phyloP scores from a whole-genome alignment of 2,797 vertebrate species.

The Myiotriccus ornatus region DNA sequence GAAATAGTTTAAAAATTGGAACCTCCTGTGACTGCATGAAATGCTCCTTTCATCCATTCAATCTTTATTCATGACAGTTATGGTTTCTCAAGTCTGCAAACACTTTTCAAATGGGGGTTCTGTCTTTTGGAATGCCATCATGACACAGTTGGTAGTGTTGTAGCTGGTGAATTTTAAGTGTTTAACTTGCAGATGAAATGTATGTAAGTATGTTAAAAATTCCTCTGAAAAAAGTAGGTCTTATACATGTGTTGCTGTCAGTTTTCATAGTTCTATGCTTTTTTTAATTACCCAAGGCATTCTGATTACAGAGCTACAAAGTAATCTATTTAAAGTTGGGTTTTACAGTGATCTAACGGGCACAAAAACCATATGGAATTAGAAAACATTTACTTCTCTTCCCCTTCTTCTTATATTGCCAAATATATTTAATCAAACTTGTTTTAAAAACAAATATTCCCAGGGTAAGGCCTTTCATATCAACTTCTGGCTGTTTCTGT shows the following conservation, averaged over 20 bases:
- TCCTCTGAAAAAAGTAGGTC: slow-evolving; percentile 35
- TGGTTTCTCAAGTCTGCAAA: background rate
- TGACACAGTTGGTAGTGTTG: background rate
- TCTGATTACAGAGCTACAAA: slow-evolving; percentile 50
- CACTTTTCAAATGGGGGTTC: background rate
- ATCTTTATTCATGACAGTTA: background rate
- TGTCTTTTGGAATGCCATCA: background rate
- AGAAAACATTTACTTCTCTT: slow-evolving; percentile 54
- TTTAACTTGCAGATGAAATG: slow-evolving; percentile 18
- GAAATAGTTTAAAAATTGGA: background rate
- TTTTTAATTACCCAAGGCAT: slow-evolving; percentile 54
- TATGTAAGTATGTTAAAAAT: slow-evolving; percentile 11
- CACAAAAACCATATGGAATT: slow-evolving; percentile 40
- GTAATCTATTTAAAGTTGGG: slow-evolving; percentile 26
- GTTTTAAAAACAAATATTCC: slow-evolving; percentile 62
- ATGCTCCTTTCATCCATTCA: slow-evolving; percentile 1
- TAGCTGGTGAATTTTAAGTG: slow-evolving; percentile 1
- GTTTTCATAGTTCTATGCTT: slow-evolving; percentile 28
- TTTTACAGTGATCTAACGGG: slow-evolving; percentile 32
- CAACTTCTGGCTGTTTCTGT: slow-evolving; percentile 16
- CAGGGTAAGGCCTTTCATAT: slow-evolving; percentile 39
- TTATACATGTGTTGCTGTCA: background rate
- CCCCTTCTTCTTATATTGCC: slow-evolving; percentile 16
- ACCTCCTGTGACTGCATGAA: background rate
- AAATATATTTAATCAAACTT: slow-evolving; percentile 43